Conservation (phyloP, 2,113 vertebrate genomes). For the Hyla sarda region DNA sequence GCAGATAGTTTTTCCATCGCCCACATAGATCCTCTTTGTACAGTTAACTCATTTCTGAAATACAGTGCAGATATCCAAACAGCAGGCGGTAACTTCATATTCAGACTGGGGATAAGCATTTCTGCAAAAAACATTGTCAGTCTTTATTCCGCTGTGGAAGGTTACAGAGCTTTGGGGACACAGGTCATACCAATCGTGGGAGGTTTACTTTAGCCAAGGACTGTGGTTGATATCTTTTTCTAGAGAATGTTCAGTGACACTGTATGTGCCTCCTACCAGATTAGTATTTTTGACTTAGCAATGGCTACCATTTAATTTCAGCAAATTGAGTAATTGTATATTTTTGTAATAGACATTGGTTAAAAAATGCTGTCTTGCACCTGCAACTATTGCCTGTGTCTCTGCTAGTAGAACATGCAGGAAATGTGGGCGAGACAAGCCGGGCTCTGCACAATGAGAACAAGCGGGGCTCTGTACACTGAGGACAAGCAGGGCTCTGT, state of each 20-base stretch:
- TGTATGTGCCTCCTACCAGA: neutral
- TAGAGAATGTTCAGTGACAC: neutral
- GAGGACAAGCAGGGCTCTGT: too few species aligned
- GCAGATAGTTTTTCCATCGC: neutral
- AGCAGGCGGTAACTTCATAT: neutral
- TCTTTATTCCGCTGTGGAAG: neutral
- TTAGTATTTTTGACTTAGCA: neutral
- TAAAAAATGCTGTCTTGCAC: too few species aligned
- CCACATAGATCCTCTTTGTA: neutral
- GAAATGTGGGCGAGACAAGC: too few species aligned
- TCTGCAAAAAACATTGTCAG: neutral
- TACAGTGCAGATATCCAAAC: neutral
- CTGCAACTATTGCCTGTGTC: too few species aligned
- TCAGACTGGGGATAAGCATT: neutral
- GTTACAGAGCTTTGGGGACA: neutral
- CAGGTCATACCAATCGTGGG: neutral
- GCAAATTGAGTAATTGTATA: too few species aligned
- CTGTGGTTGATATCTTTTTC: neutral
- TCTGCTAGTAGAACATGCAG: too few species aligned
- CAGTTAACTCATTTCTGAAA: slow-evolving; percentile 9
- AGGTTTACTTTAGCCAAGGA: neutral
- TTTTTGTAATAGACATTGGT: neutral
- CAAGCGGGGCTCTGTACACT: too few species aligned
- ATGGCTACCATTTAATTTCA: neutral
- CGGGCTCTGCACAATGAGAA: too few species aligned